Evolutionary conservation across 2,797 vertebrate genomes (phyloP).

Genomic region (Crax fasciolata): DNA sequence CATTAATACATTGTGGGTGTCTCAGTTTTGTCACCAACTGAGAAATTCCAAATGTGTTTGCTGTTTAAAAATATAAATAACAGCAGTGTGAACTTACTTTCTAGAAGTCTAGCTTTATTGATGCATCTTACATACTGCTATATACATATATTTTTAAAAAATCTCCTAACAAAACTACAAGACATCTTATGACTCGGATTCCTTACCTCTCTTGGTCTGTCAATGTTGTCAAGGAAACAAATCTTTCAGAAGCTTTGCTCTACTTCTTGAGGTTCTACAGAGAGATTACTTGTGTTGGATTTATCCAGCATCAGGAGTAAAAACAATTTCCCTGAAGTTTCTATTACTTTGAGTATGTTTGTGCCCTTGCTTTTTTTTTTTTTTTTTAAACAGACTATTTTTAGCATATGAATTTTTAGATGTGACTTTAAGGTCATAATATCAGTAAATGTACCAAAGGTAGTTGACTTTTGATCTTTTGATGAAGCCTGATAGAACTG

Average conservation of each 20-base stretch:
- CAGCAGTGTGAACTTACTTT: not conserved
- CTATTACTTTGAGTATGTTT: constrained; percentile 23
- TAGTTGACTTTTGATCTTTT: constrained; percentile 8
- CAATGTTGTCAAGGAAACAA: constrained; percentile 83
- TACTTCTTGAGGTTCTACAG: constrained; percentile 49
- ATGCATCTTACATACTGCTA: not conserved
- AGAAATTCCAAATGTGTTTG: constrained; percentile 19
- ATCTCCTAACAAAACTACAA: constrained; percentile 37
- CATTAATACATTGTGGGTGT: not conserved
- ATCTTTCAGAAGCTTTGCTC: constrained; percentile 73
- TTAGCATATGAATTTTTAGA: not conserved
- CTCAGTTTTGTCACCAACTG: not conserved
- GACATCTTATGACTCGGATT: constrained; percentile 11
- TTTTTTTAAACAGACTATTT: constrained; percentile 47
- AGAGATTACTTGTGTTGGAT: constrained; percentile 54
- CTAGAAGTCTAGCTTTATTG: not conserved
- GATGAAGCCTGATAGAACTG: not conserved
- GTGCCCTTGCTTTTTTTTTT: not conserved
- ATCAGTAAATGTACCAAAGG: not conserved
- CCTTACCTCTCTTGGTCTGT: constrained; percentile 35
- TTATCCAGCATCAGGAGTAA: constrained; percentile 28
- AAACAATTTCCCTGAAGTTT: constrained; percentile 35
- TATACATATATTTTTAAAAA: not conserved
- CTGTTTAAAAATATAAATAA: constrained; percentile 26
- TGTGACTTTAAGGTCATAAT: not conserved